Base-by-base conservation (phyloP, 2,888 invertebrate species). In the Acronicta leporina region DNA sequence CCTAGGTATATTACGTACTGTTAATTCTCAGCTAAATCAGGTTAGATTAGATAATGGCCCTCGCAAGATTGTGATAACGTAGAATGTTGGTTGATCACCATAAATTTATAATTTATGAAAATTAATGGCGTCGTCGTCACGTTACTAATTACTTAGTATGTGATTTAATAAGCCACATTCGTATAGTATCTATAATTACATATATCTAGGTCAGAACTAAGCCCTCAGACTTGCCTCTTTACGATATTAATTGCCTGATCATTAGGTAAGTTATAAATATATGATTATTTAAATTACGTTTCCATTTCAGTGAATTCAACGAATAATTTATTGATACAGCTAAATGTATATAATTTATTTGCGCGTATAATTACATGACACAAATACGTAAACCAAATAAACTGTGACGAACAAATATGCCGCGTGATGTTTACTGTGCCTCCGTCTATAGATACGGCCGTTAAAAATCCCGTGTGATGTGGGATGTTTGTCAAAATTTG, bases 371-470 rank as follows among this genome's bases (percentile, higher is more conserved):
- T 73, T 69, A 69, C 51, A 33, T 13, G 43, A 41, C 14, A 43
- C 61, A 68, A 67, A 69, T 45, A 67, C 48, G 35, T 55, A 61
- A 68, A 40, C 16, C 42, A 61, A 61, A 73, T 40, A 73, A 52
- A 42, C 27, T 52, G 62, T n/a, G 35, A 10, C 45, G 30, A 40
- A 61, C 48, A 61, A 61, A 68, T 20, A 72, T 27, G 35, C 30
- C 33, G 46, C 35, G 68, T 41, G 42, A 15, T 72, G 51, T 61
- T 67, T 55, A 55, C 30, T 25, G 48, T 25, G 35, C 33, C 14
- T 46, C 35, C 33, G 72, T 44, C 62, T 52, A 68, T 68, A 56
- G 48, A 73, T 68, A 52, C 55, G 62, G 68, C 55, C 52, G 51
- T 35, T 13, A 20, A 1, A 14, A 33, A 40, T 14, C n/a, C 7